Evolutionary conservation across 2,113 vertebrate species (phyloP), one percentile per base, ranked within the genome.

Genomic region (Garra rufa): DNA sequence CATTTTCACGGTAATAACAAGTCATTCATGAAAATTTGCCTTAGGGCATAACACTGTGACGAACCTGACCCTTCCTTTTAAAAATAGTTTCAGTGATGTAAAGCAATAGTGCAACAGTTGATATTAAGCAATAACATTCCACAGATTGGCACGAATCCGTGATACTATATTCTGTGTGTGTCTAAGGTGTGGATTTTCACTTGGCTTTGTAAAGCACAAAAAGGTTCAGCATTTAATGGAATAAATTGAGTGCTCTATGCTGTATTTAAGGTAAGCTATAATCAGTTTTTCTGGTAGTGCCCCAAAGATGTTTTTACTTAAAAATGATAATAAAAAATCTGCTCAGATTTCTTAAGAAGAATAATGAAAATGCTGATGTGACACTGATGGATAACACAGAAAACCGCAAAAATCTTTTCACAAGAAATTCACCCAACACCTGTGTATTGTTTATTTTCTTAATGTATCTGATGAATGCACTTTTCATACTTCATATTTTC

Each of bases 151-250:
- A 78, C 26, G 30, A 13, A 77, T 77, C 52, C 41, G 75, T 57
- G 34, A 38, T 77, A 21, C 74, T 55, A 34, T 52, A 14, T 6
- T 7, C 10, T 57, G 75, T 17, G 50, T 52, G 26, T 59, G 75
- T 57, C 2, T 3, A 59, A 13, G 76, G 76, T 77, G 76, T 77
- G 52, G 76, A 77, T 59, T 59, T 74, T 30, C 15, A 55, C 48
- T 76, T 24, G 13, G 28, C 26, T 76, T 71, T 71, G 9, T 71
- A 24, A 71, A 71, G 21, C 21, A 71, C 10, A 50, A 75, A 50
- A 76, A 30, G 9, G 0, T 52, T 34, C 8, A 52, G 9, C 17
- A 11, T 34, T 30, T 34, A 52, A 52, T 52, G 38, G 19, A 43
- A 4, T 34, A 5, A 34, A 34, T 34, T 34, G 34, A 34, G 34